Evolutionary conservation across 2,797 vertebrate species (phyloP).

Genomic region (Sciurus carolinensis): DNA sequence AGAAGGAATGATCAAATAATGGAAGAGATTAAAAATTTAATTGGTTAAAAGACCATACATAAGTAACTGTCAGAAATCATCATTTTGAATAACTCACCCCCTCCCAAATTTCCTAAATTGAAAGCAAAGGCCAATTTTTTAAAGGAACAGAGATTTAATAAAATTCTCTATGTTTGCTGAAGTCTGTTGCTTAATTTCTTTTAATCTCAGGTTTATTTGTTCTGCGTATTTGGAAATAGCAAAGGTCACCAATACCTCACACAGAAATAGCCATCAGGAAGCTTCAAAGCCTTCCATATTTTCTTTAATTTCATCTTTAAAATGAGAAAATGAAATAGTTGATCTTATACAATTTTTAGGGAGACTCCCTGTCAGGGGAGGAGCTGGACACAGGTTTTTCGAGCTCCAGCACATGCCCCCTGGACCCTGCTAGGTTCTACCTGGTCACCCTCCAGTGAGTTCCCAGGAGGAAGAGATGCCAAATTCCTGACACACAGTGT

Average conservation of each 20-base stretch:
- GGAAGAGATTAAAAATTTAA: background rate
- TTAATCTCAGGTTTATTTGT: slow-evolving; percentile 26
- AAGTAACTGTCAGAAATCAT: background rate
- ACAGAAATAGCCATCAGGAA: background rate
- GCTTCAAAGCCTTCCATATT: background rate
- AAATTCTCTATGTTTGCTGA: background rate
- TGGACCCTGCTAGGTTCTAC: background rate
- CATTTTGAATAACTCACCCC: background rate
- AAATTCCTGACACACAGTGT: background rate
- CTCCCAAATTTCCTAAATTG: slow-evolving; percentile 41
- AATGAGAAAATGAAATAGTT: slow-evolving; percentile 27
- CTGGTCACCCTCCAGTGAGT: slow-evolving; percentile 14
- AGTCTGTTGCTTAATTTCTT: background rate
- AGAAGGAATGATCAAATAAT: background rate
- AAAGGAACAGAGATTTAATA: background rate
- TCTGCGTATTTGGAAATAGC: slow-evolving; percentile 8
- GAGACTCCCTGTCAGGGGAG: background rate
- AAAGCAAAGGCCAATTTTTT: slow-evolving; percentile 59
- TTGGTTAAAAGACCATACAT: background rate
- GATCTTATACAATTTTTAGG: slow-evolving; percentile 6
- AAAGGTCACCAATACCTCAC: background rate
- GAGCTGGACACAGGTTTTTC: background rate
- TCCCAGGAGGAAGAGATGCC: slow-evolving; percentile 3
- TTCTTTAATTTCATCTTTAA: slow-evolving; percentile 27
- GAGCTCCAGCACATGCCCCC: fast-evolving